Evolutionary conservation across 1,140 invertebrate species (phyloP).

Genomic region (Chrysoperla carnea): DNA sequence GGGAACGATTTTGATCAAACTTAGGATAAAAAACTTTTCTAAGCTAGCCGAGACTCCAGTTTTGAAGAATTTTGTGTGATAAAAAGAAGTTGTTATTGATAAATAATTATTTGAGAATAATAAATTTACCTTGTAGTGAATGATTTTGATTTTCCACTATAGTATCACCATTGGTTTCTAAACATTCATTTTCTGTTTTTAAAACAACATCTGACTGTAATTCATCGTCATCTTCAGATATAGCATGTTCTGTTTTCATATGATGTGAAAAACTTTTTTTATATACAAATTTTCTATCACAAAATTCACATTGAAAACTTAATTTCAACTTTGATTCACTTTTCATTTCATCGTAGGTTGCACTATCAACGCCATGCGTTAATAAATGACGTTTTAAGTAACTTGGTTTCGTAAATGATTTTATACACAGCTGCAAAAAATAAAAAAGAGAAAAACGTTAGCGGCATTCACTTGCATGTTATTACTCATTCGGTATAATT

Average conservation of each 20-base stretch:
- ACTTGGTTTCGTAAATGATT: slow-evolving; percentile 17
- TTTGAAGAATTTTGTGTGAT: no score
- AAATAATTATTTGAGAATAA: neutral
- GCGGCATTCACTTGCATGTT: no score
- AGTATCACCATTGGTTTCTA: neutral
- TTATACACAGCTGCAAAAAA: slow-evolving; percentile 15
- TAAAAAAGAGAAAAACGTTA: slow-evolving; percentile 1
- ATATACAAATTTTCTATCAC: slow-evolving; percentile 23
- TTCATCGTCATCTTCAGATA: slow-evolving; percentile 15
- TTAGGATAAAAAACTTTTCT: no score
- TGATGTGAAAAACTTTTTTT: slow-evolving; percentile 21
- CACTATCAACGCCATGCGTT: slow-evolving; percentile 9
- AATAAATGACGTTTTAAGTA: slow-evolving; percentile 17
- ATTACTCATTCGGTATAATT: no score
- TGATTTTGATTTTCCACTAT: neutral
- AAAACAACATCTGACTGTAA: slow-evolving; percentile 7
- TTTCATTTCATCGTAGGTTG: neutral
- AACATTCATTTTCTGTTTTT: slow-evolving; percentile 1
- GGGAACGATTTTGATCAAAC: no score
- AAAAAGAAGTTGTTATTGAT: neutral
- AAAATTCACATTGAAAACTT: slow-evolving; percentile 21
- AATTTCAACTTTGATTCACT: slow-evolving; percentile 4
- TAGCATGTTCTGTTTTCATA: slow-evolving; percentile 20
- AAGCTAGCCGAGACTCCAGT: no score
- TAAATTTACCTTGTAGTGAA: slow-evolving; percentile 1